These are phyloP conservation scores for Ochlodes sylvanus DNA, from an alignment of 2,888 invertebrate species.

Conservation along the genomic window DNA sequence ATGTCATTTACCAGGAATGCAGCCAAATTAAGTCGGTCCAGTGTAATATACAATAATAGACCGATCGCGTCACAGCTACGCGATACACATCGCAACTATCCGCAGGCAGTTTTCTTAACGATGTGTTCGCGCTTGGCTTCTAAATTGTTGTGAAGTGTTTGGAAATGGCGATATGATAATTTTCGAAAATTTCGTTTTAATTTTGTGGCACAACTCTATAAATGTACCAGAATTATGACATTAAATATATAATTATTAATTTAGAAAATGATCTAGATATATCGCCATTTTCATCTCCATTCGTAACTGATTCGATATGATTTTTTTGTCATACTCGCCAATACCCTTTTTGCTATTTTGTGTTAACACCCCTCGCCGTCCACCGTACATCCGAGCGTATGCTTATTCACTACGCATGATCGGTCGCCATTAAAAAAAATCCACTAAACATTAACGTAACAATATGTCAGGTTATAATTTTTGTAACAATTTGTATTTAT, in stretches of 20 bases:
- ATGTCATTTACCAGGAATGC: not conserved
- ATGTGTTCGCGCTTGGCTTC: slow-evolving; percentile 3
- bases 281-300: not conserved
- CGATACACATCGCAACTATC: not conserved
- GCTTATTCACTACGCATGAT: slow-evolving; percentile 22
- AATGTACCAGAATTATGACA: too few relatives aligned
- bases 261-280: not conserved
- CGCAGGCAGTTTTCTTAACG: not conserved
- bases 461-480: too few relatives aligned
- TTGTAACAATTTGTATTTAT: too few relatives aligned
- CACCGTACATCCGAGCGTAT: slow-evolving; percentile 14
- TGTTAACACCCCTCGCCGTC: slow-evolving; percentile 19
- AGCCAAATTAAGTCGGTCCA: not conserved
- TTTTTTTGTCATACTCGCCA: not conserved
- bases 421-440: not conserved
- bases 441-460: too few relatives aligned
- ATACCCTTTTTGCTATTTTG: not conserved
- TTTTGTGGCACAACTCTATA: not conserved
- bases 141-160: not conserved
- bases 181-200: not conserved
- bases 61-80: not conserved
- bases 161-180: not conserved
- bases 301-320: not conserved
- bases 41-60: not conserved
- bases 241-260: too few relatives aligned